Conservation (phyloP, 2,888 invertebrate species). For the Sthenelais limicola region DNA sequence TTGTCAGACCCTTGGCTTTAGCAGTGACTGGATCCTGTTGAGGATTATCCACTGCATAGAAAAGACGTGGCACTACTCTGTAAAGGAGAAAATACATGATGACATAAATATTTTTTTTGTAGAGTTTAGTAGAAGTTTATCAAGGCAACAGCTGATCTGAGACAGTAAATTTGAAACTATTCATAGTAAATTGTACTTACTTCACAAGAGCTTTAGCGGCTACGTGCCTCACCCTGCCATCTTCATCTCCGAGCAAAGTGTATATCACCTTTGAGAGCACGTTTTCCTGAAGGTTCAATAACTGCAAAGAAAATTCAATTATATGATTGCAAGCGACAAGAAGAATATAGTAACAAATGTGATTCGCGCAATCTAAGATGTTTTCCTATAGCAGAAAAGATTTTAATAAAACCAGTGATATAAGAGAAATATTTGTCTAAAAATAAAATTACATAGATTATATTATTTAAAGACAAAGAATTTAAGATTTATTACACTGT, state of each 20-base stretch:
- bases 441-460: no score
- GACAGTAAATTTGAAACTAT: not conserved
- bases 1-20: conserved; percentile 73
- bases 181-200: conserved; percentile 72
- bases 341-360: no score
- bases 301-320: conserved; percentile 52
- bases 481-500: no score
- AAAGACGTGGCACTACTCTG: conserved; percentile 71
- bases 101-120: not conserved
- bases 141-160: not conserved
- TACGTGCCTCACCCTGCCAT: conserved; percentile 83
- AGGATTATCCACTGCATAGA: conserved; percentile 72
- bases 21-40: conserved; percentile 76
- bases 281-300: conserved; percentile 74
- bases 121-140: not conserved
- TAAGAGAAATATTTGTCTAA: not conserved
- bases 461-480: no score
- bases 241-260: conserved; percentile 81
- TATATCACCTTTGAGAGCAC: conserved; percentile 78
- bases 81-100: not conserved
- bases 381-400: no score
- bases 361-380: no score
- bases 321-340: no score
- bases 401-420: no score
- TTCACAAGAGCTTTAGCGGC: conserved; percentile 79